phyloP scores from a whole-genome alignment of 2,888 invertebrate species.

The Lasioglossum morio region DNA sequence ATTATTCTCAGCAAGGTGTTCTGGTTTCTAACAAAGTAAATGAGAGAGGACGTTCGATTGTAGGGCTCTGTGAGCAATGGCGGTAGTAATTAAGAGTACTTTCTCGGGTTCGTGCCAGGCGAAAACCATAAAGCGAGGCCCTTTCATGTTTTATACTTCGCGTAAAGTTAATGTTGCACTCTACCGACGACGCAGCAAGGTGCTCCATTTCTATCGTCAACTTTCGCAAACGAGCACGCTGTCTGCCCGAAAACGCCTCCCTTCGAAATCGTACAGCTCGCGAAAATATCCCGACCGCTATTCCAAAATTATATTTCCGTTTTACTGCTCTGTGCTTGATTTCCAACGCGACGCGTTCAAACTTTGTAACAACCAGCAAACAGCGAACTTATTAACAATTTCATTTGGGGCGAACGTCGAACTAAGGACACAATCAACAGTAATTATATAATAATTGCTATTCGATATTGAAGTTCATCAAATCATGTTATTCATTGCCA shows the following conservation, averaged over 20 bases:
- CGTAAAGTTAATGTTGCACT: slow-evolving; percentile 11
- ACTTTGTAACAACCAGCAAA: not conserved
- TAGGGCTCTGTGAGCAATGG: not conserved
- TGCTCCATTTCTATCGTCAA: not conserved
- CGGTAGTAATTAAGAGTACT: slow-evolving; percentile 7
- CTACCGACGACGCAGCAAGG: not conserved
- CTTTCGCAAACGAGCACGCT: not conserved
- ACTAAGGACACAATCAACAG: not conserved
- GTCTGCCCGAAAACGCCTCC: not conserved
- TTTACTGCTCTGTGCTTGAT: not conserved
- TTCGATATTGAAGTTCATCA: not conserved
- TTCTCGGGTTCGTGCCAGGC: not conserved
- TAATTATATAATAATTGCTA: no score
- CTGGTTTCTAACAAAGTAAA: not conserved
- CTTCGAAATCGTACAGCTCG: not conserved
- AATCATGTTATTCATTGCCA: not conserved
- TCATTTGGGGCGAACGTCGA: not conserved
- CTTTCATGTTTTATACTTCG: not conserved
- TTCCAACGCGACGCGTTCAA: not conserved
- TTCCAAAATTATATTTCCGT: no score
- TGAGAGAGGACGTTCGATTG: not conserved
- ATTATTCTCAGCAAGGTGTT: not conserved
- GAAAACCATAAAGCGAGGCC: not conserved
- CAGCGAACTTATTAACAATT: not conserved
- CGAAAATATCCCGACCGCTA: not conserved